Conservation (phyloP, 2,888 invertebrate genomes). For the Frankliniella intonsa region DNA sequence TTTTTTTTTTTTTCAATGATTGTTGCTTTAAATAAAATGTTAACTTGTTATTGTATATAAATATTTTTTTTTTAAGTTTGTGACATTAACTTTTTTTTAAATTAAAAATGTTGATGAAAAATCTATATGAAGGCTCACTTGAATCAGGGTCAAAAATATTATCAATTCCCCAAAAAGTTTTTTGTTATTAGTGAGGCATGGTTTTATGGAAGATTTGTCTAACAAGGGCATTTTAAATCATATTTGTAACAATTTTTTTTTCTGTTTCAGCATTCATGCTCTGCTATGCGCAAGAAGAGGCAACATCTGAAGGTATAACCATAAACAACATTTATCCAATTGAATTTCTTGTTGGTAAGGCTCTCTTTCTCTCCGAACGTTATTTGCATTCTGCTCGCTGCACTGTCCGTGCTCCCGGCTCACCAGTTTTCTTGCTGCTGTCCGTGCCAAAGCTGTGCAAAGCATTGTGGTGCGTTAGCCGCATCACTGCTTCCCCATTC, state of each 20-base stretch:
- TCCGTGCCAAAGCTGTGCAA: not conserved
- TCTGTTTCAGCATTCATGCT: slow-evolving; percentile 88
- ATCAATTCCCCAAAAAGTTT: not conserved
- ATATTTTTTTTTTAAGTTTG: not conserved
- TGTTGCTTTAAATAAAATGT: not conserved
- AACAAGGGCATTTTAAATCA: too few relatives aligned
- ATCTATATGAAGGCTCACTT: not conserved
- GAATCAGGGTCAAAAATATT: too few relatives aligned
- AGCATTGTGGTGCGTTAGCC: not conserved
- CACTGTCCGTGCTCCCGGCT: slow-evolving; percentile 12
- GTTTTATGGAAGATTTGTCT: not conserved
- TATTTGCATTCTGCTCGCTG: slow-evolving; percentile 13
- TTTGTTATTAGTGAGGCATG: not conserved
- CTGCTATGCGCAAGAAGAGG: slow-evolving; percentile 89
- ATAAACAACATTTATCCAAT: slow-evolving; percentile 43
- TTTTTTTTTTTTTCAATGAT: not conserved
- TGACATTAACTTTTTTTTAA: not conserved
- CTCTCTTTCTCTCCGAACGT: slow-evolving; percentile 4
- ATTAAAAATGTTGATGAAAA: not conserved
- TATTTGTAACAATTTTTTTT: slow-evolving; percentile 40
- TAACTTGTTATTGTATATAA: not conserved
- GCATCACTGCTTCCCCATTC: slow-evolving; percentile 21
- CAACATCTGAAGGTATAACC: slow-evolving; percentile 77
- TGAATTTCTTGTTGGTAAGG: slow-evolving; percentile 43
- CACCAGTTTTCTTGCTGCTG: slow-evolving; percentile 19